Evolutionary conservation across 2,888 invertebrate species (phyloP).

Genomic region (Automeris io): DNA sequence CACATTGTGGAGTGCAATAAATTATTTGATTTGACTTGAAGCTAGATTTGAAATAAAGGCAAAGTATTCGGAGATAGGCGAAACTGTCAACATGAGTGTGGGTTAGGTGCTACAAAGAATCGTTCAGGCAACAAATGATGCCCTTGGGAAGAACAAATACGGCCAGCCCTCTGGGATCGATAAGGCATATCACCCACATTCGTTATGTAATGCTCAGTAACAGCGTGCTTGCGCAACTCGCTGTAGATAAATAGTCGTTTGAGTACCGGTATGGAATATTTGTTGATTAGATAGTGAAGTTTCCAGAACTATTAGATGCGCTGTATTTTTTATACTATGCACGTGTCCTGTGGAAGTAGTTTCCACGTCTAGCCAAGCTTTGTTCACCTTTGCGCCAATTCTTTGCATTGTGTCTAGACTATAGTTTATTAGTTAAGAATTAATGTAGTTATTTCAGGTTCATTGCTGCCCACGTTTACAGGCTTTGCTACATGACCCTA

Average conservation of each 20-base stretch:
- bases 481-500: too few relatives aligned
- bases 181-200: conserved; percentile 2
- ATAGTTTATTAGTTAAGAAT: too few relatives aligned
- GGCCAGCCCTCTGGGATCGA: conserved; percentile 1
- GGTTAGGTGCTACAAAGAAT: not conserved
- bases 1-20: too few relatives aligned
- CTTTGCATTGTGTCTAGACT: too few relatives aligned
- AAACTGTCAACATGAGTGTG: not conserved
- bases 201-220: not conserved
- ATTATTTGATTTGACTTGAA: too few relatives aligned
- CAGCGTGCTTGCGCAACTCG: not conserved
- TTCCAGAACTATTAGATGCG: not conserved
- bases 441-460: too few relatives aligned
- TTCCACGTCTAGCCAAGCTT: too few relatives aligned
- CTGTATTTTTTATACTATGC: too few relatives aligned
- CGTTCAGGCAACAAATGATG: conserved; percentile 1
- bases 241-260: not conserved
- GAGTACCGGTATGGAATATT: not conserved
- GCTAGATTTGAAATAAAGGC: too few relatives aligned
- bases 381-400: too few relatives aligned
- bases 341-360: too few relatives aligned
- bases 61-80: not conserved
- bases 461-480: too few relatives aligned
- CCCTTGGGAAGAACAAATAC: conserved; percentile 4
- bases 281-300: not conserved